Evolutionary conservation across 2,113 vertebrate genomes (phyloP).

Genomic region (Seriola aureovittata): DNA sequence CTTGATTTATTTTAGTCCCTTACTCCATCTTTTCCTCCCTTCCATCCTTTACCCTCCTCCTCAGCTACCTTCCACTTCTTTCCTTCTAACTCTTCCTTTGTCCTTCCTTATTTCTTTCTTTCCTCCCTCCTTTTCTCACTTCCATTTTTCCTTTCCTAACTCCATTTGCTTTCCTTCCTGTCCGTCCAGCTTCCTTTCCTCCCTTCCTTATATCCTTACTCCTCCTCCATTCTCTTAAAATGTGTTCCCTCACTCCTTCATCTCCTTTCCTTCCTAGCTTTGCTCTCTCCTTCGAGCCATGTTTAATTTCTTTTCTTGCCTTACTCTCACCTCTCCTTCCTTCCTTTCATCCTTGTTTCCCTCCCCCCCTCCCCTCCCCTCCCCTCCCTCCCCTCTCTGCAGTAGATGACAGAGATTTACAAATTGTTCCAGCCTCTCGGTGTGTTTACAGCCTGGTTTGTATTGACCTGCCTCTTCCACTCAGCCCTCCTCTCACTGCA

Average conservation of each 20-base stretch:
- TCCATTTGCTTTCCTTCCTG: background rate
- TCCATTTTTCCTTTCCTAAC: background rate
- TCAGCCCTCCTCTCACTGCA: slow-evolving; percentile 32
- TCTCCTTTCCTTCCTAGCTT: background rate
- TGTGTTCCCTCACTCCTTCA: background rate
- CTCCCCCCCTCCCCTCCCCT: too few species aligned
- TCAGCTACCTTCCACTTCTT: too few species aligned
- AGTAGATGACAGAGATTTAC: slow-evolving; percentile 20
- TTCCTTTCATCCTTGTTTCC: background rate
- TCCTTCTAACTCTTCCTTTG: background rate
- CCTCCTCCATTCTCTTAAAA: background rate
- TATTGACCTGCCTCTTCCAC: slow-evolving; percentile 45
- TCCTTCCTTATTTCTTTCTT: background rate
- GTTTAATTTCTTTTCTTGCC: background rate
- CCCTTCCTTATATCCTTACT: too few species aligned
- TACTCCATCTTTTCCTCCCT: background rate
- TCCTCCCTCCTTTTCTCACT: too few species aligned
- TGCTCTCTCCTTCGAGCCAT: too few species aligned
- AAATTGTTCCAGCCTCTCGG: slow-evolving; percentile 24
- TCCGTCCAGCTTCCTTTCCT: background rate
- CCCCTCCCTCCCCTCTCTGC: background rate
- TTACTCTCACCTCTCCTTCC: background rate
- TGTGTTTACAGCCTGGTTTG: slow-evolving; percentile 30
- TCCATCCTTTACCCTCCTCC: too few species aligned
- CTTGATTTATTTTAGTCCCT: too few species aligned